These are phyloP conservation scores for Zaprionus nigranus DNA, from an alignment of 1,140 invertebrate genomes.

Conservation along the genomic window DNA sequence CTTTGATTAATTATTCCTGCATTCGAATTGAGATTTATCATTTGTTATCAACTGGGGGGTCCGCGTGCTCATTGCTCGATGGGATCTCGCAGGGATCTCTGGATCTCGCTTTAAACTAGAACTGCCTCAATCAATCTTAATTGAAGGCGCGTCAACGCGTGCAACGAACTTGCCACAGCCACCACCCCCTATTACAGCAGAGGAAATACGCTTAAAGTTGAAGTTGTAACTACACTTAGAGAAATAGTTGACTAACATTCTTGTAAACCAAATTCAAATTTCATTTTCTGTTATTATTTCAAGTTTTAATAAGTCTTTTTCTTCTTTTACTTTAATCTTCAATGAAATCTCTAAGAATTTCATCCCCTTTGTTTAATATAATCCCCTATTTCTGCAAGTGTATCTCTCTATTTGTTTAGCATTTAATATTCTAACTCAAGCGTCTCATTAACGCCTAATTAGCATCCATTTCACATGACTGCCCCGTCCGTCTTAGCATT, in stretches of 20 bases:
- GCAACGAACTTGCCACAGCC: constrained; percentile 47
- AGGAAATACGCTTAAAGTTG: neutral
- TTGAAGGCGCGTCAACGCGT: constrained; percentile 53
- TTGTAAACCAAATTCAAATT: neutral
- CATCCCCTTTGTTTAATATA: neutral
- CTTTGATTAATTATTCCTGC: constrained; percentile 74
- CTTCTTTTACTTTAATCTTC: neutral
- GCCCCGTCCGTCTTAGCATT: constrained; percentile 14
- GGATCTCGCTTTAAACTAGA: constrained; percentile 40
- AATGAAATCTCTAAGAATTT: too few relatives aligned
- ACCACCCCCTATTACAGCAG: constrained; percentile 35
- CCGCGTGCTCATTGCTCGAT: constrained; percentile 63
- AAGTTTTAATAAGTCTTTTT: too few relatives aligned
- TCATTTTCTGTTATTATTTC: too few relatives aligned
- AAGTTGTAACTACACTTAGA: neutral
- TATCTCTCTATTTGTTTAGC: constrained; percentile 20
- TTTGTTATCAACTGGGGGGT: constrained; percentile 59
- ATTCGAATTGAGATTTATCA: constrained; percentile 68
- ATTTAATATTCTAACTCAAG: constrained; percentile 26
- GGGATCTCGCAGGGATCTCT: neutral
- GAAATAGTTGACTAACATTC: neutral
- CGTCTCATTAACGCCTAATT: constrained; percentile 72
- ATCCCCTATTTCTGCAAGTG: neutral
- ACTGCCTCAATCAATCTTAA: constrained; percentile 76
- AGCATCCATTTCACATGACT: constrained; percentile 68